Conservation (phyloP, 2,888 invertebrate genomes). For the Crossocerus cetratus region DNA sequence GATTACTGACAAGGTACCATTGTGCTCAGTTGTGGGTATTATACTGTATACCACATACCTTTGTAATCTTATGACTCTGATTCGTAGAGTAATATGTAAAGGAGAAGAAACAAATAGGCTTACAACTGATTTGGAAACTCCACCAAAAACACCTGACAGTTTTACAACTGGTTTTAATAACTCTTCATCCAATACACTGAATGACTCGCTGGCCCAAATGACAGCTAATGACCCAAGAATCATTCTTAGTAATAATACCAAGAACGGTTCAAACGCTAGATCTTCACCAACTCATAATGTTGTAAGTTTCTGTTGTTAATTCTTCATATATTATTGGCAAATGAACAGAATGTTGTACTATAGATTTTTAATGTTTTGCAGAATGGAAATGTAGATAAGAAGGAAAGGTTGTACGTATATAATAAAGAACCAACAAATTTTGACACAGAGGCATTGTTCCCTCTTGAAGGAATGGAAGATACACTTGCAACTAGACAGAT, state of each 20-base stretch:
- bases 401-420: conserved; percentile 48
- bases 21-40: neutral
- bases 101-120: conserved; percentile 55
- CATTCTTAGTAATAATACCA: conserved; percentile 49
- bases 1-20: conserved; percentile 81
- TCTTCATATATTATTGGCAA: neutral
- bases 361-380: conserved; percentile 46
- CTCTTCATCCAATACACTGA: conserved; percentile 58
- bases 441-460: conserved; percentile 87
- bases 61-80: neutral
- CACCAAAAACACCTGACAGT: conserved; percentile 62
- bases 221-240: conserved; percentile 49
- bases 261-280: conserved; percentile 55
- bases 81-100: conserved; percentile 61
- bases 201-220: conserved; percentile 42
- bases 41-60: neutral
- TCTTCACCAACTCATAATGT: conserved; percentile 52
- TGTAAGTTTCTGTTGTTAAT: conserved; percentile 45
- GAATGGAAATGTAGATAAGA: conserved; percentile 63
- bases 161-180: conserved; percentile 58
- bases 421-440: conserved; percentile 69
- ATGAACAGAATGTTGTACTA: neutral
- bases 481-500: conserved; percentile 65
- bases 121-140: conserved; percentile 56
- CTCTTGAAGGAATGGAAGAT: conserved; percentile 86